phyloP scores from a whole-genome alignment of 2,113 vertebrate genomes.

The Parus major region DNA sequence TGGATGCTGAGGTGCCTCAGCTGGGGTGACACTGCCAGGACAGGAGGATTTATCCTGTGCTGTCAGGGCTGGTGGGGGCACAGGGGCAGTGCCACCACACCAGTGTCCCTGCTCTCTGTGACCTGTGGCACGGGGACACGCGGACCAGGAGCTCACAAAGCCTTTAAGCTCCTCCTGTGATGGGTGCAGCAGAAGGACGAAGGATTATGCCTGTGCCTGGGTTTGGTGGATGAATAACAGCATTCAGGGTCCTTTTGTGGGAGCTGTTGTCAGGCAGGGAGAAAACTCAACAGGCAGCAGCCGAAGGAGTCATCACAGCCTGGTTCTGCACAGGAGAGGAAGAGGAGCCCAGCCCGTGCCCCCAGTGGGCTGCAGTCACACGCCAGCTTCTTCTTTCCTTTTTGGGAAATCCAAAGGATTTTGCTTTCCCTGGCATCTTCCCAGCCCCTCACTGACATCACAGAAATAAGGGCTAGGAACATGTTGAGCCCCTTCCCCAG shows the following conservation, averaged over 20 bases:
- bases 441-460: background rate
- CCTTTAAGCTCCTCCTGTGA: conserved; percentile 26
- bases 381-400: background rate
- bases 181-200: background rate
- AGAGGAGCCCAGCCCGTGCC: background rate
- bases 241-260: background rate
- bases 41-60: background rate
- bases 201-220: background rate
- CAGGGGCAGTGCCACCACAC: background rate
- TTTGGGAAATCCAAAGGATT: background rate
- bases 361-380: background rate
- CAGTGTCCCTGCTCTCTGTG: background rate
- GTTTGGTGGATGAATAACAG: background rate
- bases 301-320: background rate
- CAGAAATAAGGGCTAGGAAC: background rate
- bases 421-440: background rate
- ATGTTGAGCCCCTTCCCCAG: background rate
- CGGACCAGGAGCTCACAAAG: background rate
- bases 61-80: background rate
- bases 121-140: background rate
- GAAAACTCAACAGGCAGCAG: background rate
- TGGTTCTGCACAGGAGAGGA: rapidly evolving
- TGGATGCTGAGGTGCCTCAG: background rate
- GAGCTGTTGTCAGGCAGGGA: background rate
- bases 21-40: background rate